These are phyloP conservation scores for Lamellibrachia columna DNA, from an alignment of 2,888 invertebrate species.

Conservation along the genomic window DNA sequence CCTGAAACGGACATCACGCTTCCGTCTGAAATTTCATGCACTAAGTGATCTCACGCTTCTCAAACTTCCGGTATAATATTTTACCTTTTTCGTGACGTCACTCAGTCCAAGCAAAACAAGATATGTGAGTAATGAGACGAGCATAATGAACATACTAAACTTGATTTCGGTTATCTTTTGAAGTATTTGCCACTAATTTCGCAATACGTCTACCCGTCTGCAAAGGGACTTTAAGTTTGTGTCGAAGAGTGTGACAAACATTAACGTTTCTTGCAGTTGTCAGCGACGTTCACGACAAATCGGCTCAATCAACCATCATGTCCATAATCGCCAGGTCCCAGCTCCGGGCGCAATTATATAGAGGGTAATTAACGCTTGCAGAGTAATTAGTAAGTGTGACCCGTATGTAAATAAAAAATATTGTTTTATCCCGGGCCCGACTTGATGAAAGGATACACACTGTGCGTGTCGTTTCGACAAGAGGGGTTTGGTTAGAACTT, in stretches of 20 bases:
- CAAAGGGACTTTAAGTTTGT: neutral
- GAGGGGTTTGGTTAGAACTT: too few relatives aligned
- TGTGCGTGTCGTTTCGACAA: too few relatives aligned
- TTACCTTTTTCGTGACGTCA: neutral
- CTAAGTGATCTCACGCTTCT: neutral
- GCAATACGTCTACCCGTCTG: neutral
- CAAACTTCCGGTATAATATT: slow-evolving; percentile 1
- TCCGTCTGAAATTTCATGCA: neutral
- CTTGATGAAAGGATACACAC: too few relatives aligned
- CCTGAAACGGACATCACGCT: neutral
- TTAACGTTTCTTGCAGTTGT: neutral
- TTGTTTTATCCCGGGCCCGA: too few relatives aligned
- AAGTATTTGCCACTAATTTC: neutral
- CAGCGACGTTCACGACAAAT: neutral
- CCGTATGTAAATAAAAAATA: too few relatives aligned
- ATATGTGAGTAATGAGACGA: neutral
- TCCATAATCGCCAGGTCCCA: too few relatives aligned
- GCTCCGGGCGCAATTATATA: too few relatives aligned
- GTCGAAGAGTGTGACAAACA: neutral
- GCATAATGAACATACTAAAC: neutral
- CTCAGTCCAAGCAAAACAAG: neutral
- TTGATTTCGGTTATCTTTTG: neutral
- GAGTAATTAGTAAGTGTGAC: too few relatives aligned
- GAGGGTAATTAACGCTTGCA: too few relatives aligned
- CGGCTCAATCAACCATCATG: neutral